These are phyloP conservation scores for Elymnias hypermnestra DNA, from an alignment of 1,140 invertebrate species.

Conservation along the genomic window DNA sequence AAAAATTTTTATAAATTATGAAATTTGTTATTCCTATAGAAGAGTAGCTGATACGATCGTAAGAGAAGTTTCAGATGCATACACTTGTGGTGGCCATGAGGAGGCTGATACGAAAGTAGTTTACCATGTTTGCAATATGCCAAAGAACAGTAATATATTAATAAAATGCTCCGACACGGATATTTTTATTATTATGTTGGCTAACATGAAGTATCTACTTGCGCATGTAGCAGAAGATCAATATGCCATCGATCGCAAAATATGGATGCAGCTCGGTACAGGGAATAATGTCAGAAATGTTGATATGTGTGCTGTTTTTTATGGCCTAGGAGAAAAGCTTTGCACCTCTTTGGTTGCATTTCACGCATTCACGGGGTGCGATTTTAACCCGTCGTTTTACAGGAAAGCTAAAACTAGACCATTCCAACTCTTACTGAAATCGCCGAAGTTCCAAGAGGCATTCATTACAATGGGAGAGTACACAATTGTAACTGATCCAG, in stretches of 20 bases:
- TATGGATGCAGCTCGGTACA: neutral
- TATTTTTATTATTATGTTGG: constrained; percentile 5
- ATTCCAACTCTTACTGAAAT: constrained; percentile 1
- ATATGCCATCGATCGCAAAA: no score
- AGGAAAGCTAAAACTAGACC: constrained; percentile 5
- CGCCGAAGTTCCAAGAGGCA: constrained; percentile 17
- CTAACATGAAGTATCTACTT: neutral
- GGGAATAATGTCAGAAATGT: neutral
- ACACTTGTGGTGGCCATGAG: constrained; percentile 9
- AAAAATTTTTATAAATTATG: constrained; percentile 13
- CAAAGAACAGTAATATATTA: neutral
- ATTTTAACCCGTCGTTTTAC: constrained; percentile 7
- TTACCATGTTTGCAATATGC: constrained; percentile 5
- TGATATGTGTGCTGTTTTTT: no score
- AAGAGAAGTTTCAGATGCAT: constrained; percentile 1
- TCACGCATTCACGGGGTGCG: constrained; percentile 11
- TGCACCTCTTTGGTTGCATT: neutral
- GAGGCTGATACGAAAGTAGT: constrained; percentile 13
- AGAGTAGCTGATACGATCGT: constrained; percentile 8
- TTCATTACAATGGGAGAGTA: constrained; percentile 18
- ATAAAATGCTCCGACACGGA: constrained; percentile 9
- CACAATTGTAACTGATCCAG: constrained; percentile 15
- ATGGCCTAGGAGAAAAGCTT: no score
- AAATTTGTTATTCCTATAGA: constrained; percentile 10
- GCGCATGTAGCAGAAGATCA: neutral